Evolutionary conservation across 2,113 vertebrate genomes (phyloP), one percentile per base, ranked within the genome.

Genomic region (Heterochromis multidens): DNA sequence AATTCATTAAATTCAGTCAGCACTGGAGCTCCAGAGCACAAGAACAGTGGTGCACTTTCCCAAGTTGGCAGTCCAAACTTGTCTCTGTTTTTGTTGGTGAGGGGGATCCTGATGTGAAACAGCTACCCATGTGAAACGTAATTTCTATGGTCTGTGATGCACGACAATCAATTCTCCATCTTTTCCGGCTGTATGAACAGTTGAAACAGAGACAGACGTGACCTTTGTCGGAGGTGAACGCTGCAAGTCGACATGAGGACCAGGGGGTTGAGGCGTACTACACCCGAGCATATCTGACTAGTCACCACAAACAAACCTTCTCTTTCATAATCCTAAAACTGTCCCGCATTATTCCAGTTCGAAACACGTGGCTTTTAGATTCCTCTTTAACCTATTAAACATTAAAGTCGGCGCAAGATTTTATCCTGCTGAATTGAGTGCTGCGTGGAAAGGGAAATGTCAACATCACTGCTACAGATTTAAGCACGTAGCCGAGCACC

Each of bases 331-430:
- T 14, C 70, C 70, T 74, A 19, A 54, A 54, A 54, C 46, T 54
- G 6, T 31, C 67, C 43, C 4, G 19, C 17, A 17, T 72, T 46
- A 25, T 72, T 72, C 25, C 17, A 52, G 43, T 21, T 52, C 43
- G 13, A 13, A 31, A 31, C 46, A 31, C 46, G 29, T 29, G 21
- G 6, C 49, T 52, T 54, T 74, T n/a, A 52, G 46, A 74, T 10
- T 72, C 3, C 27, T 12, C 43, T 46, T 46, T 46, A 46, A 46
- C 65, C 80, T 78, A 88, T 86, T 84, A 89, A 84, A 79, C 63
- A 89, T 89, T 83, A 87, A 62, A 85, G 21, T n/a, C 17, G 31
- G 1, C 21, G 2, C 27, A 25, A 90, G 33, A 76, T 87, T 43
- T 59, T 43, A 87, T 80, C 46, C 49, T 2, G 17, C 17, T 14